These are phyloP conservation scores for Pterobdella sp. DNA, from an alignment of 2,888 invertebrate genomes.

Conservation along the genomic window DNA sequence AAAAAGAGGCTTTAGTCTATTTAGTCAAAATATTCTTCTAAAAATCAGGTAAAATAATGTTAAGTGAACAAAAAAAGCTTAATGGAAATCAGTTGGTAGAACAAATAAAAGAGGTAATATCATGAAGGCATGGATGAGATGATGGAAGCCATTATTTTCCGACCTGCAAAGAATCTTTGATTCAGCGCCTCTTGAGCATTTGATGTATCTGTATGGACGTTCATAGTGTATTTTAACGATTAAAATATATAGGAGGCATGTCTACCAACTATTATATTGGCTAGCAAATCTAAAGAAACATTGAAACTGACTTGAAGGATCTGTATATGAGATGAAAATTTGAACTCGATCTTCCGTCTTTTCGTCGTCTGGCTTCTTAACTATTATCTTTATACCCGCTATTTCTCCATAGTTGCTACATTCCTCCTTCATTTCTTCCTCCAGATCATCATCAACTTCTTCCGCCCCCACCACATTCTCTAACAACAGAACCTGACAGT, in stretches of 20 bases:
- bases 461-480: slow-evolving; percentile 2
- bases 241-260: too few species aligned
- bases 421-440: slow-evolving; percentile 9
- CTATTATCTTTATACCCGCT: not conserved
- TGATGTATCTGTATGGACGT: not conserved
- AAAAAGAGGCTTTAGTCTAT: too few species aligned
- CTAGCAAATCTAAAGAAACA: not conserved
- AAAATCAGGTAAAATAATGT: too few species aligned
- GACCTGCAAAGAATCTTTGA: not conserved
- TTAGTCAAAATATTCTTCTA: too few species aligned
- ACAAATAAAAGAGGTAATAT: too few species aligned
- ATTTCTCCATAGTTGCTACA: not conserved
- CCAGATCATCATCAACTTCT: not conserved
- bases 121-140: not conserved
- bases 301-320: not conserved
- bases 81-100: too few species aligned
- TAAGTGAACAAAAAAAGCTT: too few species aligned
- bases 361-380: not conserved
- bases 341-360: too few species aligned
- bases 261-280: not conserved
- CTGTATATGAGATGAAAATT: not conserved
- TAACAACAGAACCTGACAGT: not conserved
- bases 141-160: not conserved
- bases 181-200: not conserved
- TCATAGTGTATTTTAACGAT: not conserved